Base-by-base conservation (phyloP, 1,140 invertebrate species). In the Ooceraea biroi region DNA sequence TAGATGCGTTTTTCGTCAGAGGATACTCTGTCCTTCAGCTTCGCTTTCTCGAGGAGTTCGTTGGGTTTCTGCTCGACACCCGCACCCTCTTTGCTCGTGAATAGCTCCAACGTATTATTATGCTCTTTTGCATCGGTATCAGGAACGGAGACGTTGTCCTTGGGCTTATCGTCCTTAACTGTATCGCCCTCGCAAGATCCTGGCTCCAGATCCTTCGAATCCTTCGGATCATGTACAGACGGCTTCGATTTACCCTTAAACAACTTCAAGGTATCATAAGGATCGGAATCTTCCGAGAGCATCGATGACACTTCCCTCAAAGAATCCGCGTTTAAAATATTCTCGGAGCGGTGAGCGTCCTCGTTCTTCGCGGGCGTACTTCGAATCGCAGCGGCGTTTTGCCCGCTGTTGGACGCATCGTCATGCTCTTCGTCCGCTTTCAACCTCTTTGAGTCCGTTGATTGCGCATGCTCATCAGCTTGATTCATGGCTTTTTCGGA, bases 1-100 rank as follows among this genome's bases (percentile, higher is more conserved):
- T 95, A 91, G 36, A 94, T 90, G 30, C 95, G 92, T 89, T 95
- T 95, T 11, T 95, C 95, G 48, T 95, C 95, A 0, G 91, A 92
- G 12, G 89, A 84, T 5, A 91, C 89, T 83, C 90, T 93, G 7
- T 93, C 92, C 77, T 90, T 92, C 19, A 82, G 68, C 30, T 84
- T 90, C 0, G 44, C n/a, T 46, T 89, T 92, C 14, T 92, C 90
- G 0, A 57, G 17, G 2, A 66, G 71, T 22, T 88, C 71, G n/a
- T 80, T 68, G 1, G 3, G 25, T 19, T 73, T 76, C 55, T 55
- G 52, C 14, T 85, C 76, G 17, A 3, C 36, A 0, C 1, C 22
- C 4, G 50, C 61, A 0, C 72, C 7, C 36, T 36, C 82, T 65
- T 83, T 87, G 19, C 60, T 72, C 5, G 57, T 22, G 19, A 90